phyloP scores from a whole-genome alignment of 2,797 vertebrate species.

The Pipistrellus kuhlii region DNA sequence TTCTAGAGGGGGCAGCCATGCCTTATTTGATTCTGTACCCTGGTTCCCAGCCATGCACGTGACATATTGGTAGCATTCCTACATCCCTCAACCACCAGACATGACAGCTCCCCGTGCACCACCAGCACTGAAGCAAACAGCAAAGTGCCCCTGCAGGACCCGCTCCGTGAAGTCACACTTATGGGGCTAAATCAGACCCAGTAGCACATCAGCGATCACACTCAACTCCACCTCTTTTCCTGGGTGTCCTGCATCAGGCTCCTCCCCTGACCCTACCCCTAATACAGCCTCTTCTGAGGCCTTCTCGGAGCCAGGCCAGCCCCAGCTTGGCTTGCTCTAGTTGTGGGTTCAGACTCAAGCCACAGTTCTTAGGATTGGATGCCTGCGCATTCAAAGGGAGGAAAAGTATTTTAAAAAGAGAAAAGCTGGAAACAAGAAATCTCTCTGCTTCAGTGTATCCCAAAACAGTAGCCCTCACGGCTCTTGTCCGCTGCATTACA shows the following conservation, averaged over 20 bases:
- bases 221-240: neutral
- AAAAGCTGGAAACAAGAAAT: neutral
- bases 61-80: neutral
- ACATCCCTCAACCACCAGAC: neutral
- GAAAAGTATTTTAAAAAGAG: neutral
- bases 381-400: neutral
- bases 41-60: neutral
- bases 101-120: neutral
- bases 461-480: neutral
- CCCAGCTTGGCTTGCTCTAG: neutral
- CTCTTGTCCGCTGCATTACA: neutral
- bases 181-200: neutral
- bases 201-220: neutral
- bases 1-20: neutral
- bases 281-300: neutral
- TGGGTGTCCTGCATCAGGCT: neutral
- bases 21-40: neutral
- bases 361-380: neutral
- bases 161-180: neutral
- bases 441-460: neutral
- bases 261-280: neutral
- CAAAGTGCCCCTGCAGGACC: neutral
- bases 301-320: neutral
- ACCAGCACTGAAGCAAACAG: neutral
- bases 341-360: neutral